Conservation (phyloP, 2,797 vertebrate species). For the Enteromius trimaculatus region DNA sequence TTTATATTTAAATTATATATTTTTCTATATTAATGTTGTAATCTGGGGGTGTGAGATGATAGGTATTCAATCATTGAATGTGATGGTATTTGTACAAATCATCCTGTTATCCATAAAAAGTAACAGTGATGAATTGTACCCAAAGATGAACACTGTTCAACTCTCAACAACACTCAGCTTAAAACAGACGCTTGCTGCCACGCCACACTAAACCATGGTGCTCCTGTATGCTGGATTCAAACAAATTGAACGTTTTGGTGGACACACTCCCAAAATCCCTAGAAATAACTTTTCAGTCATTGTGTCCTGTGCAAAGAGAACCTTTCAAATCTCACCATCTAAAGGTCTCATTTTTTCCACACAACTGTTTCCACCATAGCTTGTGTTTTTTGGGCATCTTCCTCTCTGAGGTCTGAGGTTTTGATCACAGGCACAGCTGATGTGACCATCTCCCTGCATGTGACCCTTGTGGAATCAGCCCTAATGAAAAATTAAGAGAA, state of each 20-base stretch:
- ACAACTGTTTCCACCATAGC: conserved; percentile 26
- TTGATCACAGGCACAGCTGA: conserved; percentile 26
- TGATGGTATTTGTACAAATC: not conserved
- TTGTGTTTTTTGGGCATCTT: conserved; percentile 25
- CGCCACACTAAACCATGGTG: not conserved
- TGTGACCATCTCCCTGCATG: conserved; percentile 26
- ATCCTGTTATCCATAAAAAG: not conserved
- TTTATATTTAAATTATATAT: too few relatives aligned
- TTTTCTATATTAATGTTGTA: not conserved
- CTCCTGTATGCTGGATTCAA: not conserved
- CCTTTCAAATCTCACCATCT: conserved; percentile 6
- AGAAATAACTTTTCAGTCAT: conserved; percentile 44
- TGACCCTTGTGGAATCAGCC: conserved; percentile 39
- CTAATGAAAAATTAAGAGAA: conserved; percentile 45
- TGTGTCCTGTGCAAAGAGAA: conserved; percentile 28
- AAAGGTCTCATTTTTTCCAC: conserved; percentile 2
- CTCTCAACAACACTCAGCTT: not conserved
- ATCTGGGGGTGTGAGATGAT: not conserved
- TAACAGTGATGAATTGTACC: not conserved
- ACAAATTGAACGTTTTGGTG: not conserved
- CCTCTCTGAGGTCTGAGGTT: conserved; percentile 16
- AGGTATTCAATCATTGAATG: not conserved
- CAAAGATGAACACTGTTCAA: not conserved
- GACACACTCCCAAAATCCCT: conserved; percentile 43
- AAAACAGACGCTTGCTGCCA: not conserved